Evolutionary conservation across 1,140 invertebrate genomes (phyloP), one percentile per base, ranked within the genome.

Genomic region (Geopemphigus sp.): DNA sequence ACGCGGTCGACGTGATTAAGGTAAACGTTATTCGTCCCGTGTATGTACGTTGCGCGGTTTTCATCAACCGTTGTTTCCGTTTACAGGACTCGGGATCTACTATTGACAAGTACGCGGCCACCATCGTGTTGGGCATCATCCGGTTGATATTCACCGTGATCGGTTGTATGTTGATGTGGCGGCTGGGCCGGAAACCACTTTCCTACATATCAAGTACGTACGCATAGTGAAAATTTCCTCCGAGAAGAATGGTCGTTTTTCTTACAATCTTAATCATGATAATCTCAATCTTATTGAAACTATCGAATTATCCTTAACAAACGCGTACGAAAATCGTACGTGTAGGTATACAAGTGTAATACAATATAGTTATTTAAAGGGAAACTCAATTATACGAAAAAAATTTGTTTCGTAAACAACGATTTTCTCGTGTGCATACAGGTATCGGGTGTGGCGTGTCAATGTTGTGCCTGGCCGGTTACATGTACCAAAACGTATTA

Each of bases 1-100:
- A 93, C 82, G 90, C 92, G 1, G 91, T 92, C 8, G 88, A 91
- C 81, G 91, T 94, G 5, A 93, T 94, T 84, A 85, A 90, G 83
- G 88, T 89, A 82, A 81, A 47, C 54, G 10, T 26, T 53, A 3
- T 10, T 11, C 53, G 15, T 6, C 2, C 17, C 6, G 3, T 39
- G 8, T 39, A 39, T 39, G 8, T 39, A 8, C 8, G 8, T 4
- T 39, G 32, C 32, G 32, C 32, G 11, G 17, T 1, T 15, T 47
- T 0, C n/a, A 4, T 24, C 19, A 12, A 6, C 5, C 3, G 11
- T 19, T 72, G 6, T 29, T 19, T 0, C 8, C 47, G 11, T 72
- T 85, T 84, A 14, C 84, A 89, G 87, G 86, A 88, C 56, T 89
- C 90, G 2, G 90, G 90, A 5, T 86, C 89, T 1, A 85, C 86